phyloP scores from a whole-genome alignment of 2,888 invertebrate species.

The Macropis europaea region DNA sequence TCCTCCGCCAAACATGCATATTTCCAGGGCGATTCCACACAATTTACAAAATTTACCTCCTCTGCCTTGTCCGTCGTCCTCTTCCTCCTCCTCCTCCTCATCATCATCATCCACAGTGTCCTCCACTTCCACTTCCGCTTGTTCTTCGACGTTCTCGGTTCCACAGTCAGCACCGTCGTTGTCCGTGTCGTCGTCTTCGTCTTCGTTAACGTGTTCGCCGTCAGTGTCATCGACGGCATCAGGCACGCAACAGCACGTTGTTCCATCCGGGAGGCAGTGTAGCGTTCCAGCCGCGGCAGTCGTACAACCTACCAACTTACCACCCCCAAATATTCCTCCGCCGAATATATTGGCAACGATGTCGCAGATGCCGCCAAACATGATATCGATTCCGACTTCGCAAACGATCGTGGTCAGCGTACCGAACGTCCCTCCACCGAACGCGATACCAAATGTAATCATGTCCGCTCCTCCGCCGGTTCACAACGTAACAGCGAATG shows the following conservation, averaged over 20 bases:
- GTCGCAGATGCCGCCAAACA: constrained; percentile 74
- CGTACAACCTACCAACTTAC: constrained; percentile 75
- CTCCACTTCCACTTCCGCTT: not conserved
- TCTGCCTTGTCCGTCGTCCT: not conserved
- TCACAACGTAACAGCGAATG: constrained; percentile 71
- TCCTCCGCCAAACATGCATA: constrained; percentile 73
- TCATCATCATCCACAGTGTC: not conserved
- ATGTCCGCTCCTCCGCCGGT: constrained; percentile 72
- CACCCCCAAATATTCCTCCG: constrained; percentile 70
- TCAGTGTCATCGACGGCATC: not conserved
- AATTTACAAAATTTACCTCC: constrained; percentile 80
- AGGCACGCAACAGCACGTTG: constrained; percentile 54
- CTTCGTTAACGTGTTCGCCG: not conserved
- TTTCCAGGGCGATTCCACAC: constrained; percentile 71
- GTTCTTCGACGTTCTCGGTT: not conserved
- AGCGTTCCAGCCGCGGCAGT: constrained; percentile 57
- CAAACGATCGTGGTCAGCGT: constrained; percentile 70
- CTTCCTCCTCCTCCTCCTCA: not conserved
- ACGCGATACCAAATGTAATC: constrained; percentile 62
- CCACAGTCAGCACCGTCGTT: not conserved
- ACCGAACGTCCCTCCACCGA: constrained; percentile 70
- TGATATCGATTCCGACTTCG: constrained; percentile 66
- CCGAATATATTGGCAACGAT: constrained; percentile 71
- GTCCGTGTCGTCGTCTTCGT: not conserved
- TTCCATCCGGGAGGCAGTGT: constrained; percentile 61